These are phyloP conservation scores for Lepeophtheirus salmonis DNA, from an alignment of 1,140 invertebrate genomes.

Conservation along the genomic window DNA sequence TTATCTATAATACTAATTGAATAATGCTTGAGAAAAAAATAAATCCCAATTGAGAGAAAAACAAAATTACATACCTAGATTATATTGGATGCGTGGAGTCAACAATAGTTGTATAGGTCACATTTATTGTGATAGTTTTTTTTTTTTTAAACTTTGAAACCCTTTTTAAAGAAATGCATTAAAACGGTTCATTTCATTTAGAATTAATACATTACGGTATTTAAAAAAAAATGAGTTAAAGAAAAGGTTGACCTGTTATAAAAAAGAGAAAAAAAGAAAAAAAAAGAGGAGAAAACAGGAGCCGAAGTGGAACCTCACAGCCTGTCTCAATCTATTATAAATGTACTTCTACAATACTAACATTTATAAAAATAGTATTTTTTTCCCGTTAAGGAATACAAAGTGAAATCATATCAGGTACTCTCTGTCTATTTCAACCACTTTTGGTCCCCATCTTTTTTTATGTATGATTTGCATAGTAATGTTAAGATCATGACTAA, in stretches of 20 bases:
- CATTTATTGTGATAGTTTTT: neutral
- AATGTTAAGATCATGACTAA: too few species aligned
- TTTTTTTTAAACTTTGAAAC: neutral
- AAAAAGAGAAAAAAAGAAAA: neutral
- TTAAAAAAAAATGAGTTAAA: neutral
- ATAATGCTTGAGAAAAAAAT: too few species aligned
- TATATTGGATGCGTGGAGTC: too few species aligned
- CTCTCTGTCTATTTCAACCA: too few species aligned
- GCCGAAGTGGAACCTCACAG: neutral
- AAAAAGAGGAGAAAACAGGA: neutral
- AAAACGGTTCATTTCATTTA: neutral
- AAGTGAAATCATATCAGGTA: conserved; percentile 20
- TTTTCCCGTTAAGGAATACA: neutral
- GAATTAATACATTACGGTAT: neutral
- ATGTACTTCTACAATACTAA: neutral
- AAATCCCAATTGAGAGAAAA: too few species aligned
- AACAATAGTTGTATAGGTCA: neutral
- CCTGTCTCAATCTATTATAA: neutral
- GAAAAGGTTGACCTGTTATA: too few species aligned
- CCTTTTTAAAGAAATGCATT: neutral
- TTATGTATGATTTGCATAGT: too few species aligned
- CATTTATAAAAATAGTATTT: neutral
- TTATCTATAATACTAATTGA: too few species aligned
- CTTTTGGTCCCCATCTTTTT: too few species aligned
- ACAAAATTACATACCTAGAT: too few species aligned